Evolutionary conservation across 2,888 invertebrate species (phyloP), one percentile per base, ranked within the genome.

Genomic region (Serripes groenlandicus): DNA sequence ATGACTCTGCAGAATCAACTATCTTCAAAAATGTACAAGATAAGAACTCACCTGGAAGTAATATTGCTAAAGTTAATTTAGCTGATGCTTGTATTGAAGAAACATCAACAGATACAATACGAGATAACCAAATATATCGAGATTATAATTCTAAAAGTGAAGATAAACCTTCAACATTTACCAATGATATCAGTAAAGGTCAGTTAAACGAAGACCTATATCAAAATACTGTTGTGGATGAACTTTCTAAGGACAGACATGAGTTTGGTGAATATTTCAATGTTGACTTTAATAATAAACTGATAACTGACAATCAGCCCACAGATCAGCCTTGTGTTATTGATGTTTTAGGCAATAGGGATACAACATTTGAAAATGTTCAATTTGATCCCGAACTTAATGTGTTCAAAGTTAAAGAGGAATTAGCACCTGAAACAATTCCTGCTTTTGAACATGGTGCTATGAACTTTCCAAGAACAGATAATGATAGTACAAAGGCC

Each of bases 31-130:
- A 21, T 73, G 15, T 49, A 21, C 15, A 49, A 5, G 30, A 30
- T 1, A 28, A 28, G 30, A 28, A 18, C 18, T 23, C 64, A 34
- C 32, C 11, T 54, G 42, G 30, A 18, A 26, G 5, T 23, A 49
- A 30, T 26, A 28, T 1, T 37, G 60, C 7, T 18, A 52, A 60
- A 28, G n/a, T 77, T 26, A 75, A 77, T 28, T 15, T 86, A 9
- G 37, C 30, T 3, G 83, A 76, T 23, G 83, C 54, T 3, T 81
- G 83, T 68, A 49, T 49, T 9, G 75, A 69, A 15, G 85, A 77
- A 34, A 69, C 87, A 15, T 70, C 75, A 26, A 85, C 87, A 69
- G 87, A 87, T 64, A n/a, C n/a, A n/a, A 74, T 77, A 28, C n/a
- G n/a, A n/a, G n/a, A n/a, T n/a, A n/a, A n/a, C n/a, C n/a, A n/a